Percentiles rank a stretch among this genome's conserved stretches.
These are phyloP conservation scores for Rhynchophorus ferrugineus DNA, from an alignment of 1,140 invertebrate genomes.

Conservation along the genomic window DNA sequence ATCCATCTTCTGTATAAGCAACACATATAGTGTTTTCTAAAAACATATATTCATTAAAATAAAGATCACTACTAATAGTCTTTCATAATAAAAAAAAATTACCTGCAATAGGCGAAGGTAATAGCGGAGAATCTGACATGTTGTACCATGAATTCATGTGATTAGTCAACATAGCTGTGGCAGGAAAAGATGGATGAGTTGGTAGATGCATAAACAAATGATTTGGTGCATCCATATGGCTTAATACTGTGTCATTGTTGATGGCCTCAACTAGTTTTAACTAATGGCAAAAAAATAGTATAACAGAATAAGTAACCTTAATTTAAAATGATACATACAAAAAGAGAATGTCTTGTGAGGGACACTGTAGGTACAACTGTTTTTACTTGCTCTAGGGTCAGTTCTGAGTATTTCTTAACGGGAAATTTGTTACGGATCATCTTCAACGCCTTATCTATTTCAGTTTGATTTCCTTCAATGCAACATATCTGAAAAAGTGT, in stretches of 20 bases:
- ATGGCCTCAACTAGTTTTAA: constrained; percentile 80
- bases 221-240: constrained; percentile 71
- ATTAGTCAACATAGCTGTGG: constrained; percentile 67
- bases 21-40: constrained; percentile 81
- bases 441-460: constrained; percentile 70
- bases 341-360: constrained; percentile 53
- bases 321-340: constrained; percentile 49
- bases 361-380: constrained; percentile 49
- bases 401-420: constrained; percentile 63
- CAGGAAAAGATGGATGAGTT: constrained; percentile 83
- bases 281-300: constrained; percentile 43
- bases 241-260: constrained; percentile 87
- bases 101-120: constrained; percentile 58
- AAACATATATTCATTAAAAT: constrained; percentile 7
- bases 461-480: constrained; percentile 54
- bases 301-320: not conserved
- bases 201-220: constrained; percentile 91
- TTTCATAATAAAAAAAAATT: no score
- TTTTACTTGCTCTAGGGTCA: constrained; percentile 71
- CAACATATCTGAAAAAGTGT: constrained; percentile 22
- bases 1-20: constrained; percentile 69
- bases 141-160: constrained; percentile 63
- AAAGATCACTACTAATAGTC: not conserved
- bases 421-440: constrained; percentile 82
- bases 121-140: constrained; percentile 52